Conservation (phyloP, 2,888 invertebrate species). For the Orchestes rusci region DNA sequence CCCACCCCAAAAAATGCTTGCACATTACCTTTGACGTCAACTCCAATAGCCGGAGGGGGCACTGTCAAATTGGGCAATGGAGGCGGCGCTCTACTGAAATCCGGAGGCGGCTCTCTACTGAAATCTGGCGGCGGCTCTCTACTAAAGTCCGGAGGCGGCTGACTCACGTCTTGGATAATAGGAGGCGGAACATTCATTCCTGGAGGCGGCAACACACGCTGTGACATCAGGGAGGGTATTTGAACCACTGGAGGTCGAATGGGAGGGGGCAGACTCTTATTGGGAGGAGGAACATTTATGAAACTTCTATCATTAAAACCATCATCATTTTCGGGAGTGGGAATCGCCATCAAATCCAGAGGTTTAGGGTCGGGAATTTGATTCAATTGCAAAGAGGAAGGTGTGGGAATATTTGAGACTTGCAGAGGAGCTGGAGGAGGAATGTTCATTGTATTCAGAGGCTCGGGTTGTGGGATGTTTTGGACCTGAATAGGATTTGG, state of each 20-base stretch:
- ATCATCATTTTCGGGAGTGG: conserved; percentile 42
- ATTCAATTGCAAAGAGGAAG: conserved; percentile 52
- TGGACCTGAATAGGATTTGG: conserved; percentile 44
- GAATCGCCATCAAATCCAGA: conserved; percentile 52
- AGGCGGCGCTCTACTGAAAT: conserved; percentile 45
- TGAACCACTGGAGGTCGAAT: conserved; percentile 9
- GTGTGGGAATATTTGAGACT: conserved; percentile 55
- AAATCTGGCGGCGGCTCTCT: conserved; percentile 32
- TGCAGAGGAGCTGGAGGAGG: conserved; percentile 45
- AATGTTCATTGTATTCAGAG: conserved; percentile 47
- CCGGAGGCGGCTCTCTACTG: conserved; percentile 33
- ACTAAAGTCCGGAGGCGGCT: conserved; percentile 36
- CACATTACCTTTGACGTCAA: no score
- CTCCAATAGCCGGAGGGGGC: conserved; percentile 45
- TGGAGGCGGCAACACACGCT: conserved; percentile 42
- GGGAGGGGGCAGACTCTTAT: conserved; percentile 44
- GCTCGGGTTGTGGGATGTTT: conserved; percentile 48
- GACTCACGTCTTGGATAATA: conserved; percentile 24
- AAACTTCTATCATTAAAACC: conserved; percentile 37
- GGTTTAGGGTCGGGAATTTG: conserved; percentile 57
- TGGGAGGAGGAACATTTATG: conserved; percentile 44
- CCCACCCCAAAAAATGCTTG: no score
- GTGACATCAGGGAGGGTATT: conserved; percentile 43
- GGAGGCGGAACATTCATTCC: conserved; percentile 32
- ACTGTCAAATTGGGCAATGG: conserved; percentile 42